Base-by-base conservation (phyloP, 2,113 vertebrate species). In the Atractosteus spatula region DNA sequence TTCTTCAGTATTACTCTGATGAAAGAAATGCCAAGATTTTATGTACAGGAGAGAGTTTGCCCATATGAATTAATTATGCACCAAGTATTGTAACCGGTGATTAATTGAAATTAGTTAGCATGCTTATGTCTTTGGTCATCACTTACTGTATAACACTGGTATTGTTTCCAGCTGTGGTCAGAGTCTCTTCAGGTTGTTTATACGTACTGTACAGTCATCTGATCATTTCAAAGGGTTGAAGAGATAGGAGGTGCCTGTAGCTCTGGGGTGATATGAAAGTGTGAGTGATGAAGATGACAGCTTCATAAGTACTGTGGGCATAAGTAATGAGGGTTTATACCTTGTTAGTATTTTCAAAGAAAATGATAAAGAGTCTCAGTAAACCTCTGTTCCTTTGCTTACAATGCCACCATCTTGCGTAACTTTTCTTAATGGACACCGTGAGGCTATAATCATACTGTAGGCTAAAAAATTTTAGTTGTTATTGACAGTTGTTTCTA, bases 251-350 rank as follows among this genome's bases (percentile, higher is more conserved):
- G 47, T 51, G 47, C 70, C 10, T 67, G 51, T 68, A 57, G 68
- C 73, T 69, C 63, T 62, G 43, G 41, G 17, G 75, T 75, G 69
- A 83, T 73, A 59, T 45, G 55, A 7, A 47, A 69, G 57, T 70
- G 68, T 78, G 77, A 80, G 78, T 82, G 79, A 79, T 86, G 79
- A 78, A 75, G 73, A 72, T 76, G 75, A 81, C 70, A 68, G 73
- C 70, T 54, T 47, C 43, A 86, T 86, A 84, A 86, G 82, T 89
- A 87, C 74, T 74, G 56, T 71, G 45, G n/a, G 72, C 78, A 69
- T 71, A 80, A 91, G 87, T 85, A 77, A 85, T 85, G 76, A 63
- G 64, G 77, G 80, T 69, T n/a, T 71, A 70, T 74, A 70, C 74
- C 81, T 87, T 73, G 77, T 86, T 84, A 86, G 73, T 61, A 62